These are phyloP conservation scores for Enteromius anoplus DNA, from an alignment of 2,797 vertebrate species.

Conservation along the genomic window DNA sequence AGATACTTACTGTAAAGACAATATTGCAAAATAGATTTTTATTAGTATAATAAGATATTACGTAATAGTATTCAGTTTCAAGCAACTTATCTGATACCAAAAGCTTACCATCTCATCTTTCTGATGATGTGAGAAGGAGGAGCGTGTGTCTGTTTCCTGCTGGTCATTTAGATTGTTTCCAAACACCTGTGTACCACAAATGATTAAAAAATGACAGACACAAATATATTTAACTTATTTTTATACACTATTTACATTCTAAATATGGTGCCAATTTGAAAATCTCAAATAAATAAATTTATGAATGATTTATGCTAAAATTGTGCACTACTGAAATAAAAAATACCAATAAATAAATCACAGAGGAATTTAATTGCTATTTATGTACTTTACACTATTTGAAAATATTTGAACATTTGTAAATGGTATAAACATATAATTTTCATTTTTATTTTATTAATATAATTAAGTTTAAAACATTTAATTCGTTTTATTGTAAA, in stretches of 20 bases:
- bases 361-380: not conserved
- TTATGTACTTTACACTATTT: not conserved
- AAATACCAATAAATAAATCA: not conserved
- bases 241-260: not conserved
- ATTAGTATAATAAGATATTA: not conserved
- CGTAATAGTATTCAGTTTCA: not conserved
- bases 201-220: not conserved
- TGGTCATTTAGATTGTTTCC: constrained; percentile 23
- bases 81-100: not conserved
- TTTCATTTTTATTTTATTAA: not conserved
- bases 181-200: constrained; percentile 1
- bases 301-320: not conserved
- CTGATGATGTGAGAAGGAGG: constrained; percentile 14
- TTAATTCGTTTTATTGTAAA: not conserved
- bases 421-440: not conserved
- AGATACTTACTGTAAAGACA: not conserved
- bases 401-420: not conserved
- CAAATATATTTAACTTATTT: not conserved
- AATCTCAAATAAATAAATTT: not conserved
- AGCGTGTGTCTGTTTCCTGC: not conserved
- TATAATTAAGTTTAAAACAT: not conserved
- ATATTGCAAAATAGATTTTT: too few relatives aligned
- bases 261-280: not conserved
- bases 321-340: not conserved
- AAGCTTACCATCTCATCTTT: constrained; percentile 21